Evolutionary conservation across 1,140 invertebrate species (phyloP).

Genomic region (Drosophila sp.): DNA sequence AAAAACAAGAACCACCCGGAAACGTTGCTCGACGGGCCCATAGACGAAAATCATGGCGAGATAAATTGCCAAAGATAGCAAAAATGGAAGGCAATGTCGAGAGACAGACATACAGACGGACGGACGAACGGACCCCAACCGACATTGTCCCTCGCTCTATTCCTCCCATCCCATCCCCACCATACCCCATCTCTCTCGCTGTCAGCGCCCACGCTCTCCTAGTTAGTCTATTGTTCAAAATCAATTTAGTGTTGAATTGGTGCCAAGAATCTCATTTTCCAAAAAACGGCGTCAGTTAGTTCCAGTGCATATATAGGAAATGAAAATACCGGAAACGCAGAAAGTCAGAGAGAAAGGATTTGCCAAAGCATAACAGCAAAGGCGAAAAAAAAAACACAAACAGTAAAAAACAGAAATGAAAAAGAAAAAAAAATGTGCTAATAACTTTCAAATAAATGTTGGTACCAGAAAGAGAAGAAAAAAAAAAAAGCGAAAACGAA

Average conservation of each 20-base stretch:
- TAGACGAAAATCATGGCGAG: slow-evolving; percentile 65
- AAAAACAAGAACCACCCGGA: slow-evolving; percentile 32
- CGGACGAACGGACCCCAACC: slow-evolving; percentile 3
- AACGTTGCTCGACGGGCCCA: slow-evolving; percentile 50
- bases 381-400: not conserved
- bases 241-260: slow-evolving; percentile 76
- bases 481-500: not conserved
- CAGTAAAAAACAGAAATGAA: not conserved
- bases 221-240: slow-evolving; percentile 63
- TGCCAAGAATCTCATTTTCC: slow-evolving; percentile 68
- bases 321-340: slow-evolving; percentile 58
- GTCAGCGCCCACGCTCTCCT: slow-evolving; percentile 16
- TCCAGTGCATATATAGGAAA: slow-evolving; percentile 38
- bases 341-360: slow-evolving; percentile 44
- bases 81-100: slow-evolving; percentile 28
- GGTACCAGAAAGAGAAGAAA: not conserved
- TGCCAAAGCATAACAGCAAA: not conserved
- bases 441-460: slow-evolving; percentile 19
- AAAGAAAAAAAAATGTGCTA: slow-evolving; percentile 15
- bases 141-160: not conserved
- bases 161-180: not conserved
- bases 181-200: not conserved
- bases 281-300: slow-evolving; percentile 26
- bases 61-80: slow-evolving; percentile 76
- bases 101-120: slow-evolving; percentile 17